Base-by-base conservation (phyloP, 2,797 vertebrate species). In the Aulostomus chinensis region DNA sequence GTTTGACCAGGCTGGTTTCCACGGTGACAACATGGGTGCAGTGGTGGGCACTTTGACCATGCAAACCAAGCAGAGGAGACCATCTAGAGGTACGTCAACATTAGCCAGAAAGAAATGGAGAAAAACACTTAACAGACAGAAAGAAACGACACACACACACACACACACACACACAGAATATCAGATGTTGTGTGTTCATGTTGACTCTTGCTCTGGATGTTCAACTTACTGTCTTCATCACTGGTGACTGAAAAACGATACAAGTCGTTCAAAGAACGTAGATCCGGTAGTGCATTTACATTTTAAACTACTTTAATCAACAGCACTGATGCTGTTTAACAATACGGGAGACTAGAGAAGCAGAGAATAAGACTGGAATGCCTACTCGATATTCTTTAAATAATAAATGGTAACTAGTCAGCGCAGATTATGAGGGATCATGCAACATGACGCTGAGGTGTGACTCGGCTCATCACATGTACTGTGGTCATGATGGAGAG, bases 41-140 rank as follows among this genome's bases (percentile, higher is more conserved):
- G 96, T 98, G 78, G 95, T 98, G 93, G 96, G 96, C 83, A 98
- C 95, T 36, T 93, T 98, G 89, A 96, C 95, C 38, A 94, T 98
- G 92, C 95, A 98, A 88, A 96, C 95, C 76, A 98, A 95, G 91
- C 95, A 97, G 91, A 95, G 96, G 81, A 82, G 93, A 92, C 93
- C 93, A 33, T 94, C 93, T 15, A 95, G 96, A 97, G 96, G 96
- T 98, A 96, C 80, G 94, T 85, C 58, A 26, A 65, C 51, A 58
- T 16, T 26, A 22, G 41, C 25, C 33, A 57, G 34, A 49, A 39
- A 63, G 25, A 61, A 43, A 75, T 18, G 49, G 38, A 46, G 43
- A 36, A n/a, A n/a, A n/a, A n/a, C n/a, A n/a, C n/a, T n/a, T n/a
- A n/a, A n/a, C n/a, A n/a, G n/a, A n/a, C n/a, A n/a, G n/a, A n/a